These are phyloP conservation scores for Accipiter virgatus DNA, from an alignment of 2,113 vertebrate genomes.

Conservation along the genomic window DNA sequence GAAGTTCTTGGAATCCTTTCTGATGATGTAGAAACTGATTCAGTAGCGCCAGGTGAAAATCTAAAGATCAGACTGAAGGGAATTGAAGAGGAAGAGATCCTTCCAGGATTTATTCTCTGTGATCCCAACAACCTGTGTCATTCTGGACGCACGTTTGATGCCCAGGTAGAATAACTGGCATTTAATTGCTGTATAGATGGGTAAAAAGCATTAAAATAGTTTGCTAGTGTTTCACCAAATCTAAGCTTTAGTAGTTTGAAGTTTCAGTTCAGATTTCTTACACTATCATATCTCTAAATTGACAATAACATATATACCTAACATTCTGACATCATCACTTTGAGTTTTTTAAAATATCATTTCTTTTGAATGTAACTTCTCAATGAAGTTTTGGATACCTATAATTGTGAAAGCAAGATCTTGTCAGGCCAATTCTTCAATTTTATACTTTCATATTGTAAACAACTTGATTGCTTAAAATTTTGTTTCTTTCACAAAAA, in stretches of 20 bases:
- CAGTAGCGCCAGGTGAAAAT: slow-evolving; percentile 93
- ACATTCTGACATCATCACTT: neutral
- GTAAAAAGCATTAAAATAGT: neutral
- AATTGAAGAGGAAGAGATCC: slow-evolving; percentile 98
- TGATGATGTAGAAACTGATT: slow-evolving; percentile 98
- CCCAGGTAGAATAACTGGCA: slow-evolving; percentile 81
- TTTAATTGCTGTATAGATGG: neutral
- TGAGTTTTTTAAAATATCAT: neutral
- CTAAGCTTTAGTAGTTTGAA: neutral
- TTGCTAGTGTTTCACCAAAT: neutral
- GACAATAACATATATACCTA: neutral
- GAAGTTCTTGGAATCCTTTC: slow-evolving; percentile 97
- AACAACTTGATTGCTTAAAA: neutral
- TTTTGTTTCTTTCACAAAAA: neutral
- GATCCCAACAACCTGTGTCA: slow-evolving; percentile 97
- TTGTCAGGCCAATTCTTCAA: neutral
- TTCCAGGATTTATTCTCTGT: slow-evolving; percentile 97
- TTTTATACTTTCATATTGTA: neutral
- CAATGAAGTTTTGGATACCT: neutral
- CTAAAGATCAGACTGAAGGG: slow-evolving; percentile 97
- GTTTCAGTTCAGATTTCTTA: neutral
- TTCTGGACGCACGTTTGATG: slow-evolving; percentile 97
- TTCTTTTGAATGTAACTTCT: neutral
- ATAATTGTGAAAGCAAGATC: neutral
- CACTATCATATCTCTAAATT: neutral